Evolutionary conservation across 2,888 invertebrate species (phyloP).

Genomic region (Dasysyrphus tricinctus): DNA sequence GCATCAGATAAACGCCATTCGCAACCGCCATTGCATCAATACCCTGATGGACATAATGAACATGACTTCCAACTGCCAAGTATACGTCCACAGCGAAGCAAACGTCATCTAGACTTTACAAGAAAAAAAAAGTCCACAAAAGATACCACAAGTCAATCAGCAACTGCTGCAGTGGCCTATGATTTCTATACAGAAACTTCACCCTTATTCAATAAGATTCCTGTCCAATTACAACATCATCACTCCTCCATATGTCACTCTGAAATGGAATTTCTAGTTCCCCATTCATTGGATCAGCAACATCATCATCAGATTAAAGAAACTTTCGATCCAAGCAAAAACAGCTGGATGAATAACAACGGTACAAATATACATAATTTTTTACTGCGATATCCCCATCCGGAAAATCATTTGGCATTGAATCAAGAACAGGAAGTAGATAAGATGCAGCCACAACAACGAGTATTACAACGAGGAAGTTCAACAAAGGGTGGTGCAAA

Average conservation of each 20-base stretch:
- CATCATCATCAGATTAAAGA: constrained; percentile 63
- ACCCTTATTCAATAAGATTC: constrained; percentile 64
- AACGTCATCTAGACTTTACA: constrained; percentile 58
- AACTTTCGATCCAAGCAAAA: constrained; percentile 84
- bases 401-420: constrained; percentile 64
- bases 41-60: constrained; percentile 49
- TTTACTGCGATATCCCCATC: constrained; percentile 57
- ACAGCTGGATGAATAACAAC: constrained; percentile 79
- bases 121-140: constrained; percentile 12
- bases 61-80: constrained; percentile 35
- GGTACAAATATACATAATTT: constrained; percentile 63
- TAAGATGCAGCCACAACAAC: constrained; percentile 82
- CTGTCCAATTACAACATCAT: constrained; percentile 61
- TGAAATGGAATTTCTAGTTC: constrained; percentile 83
- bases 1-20: constrained; percentile 48
- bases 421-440: constrained; percentile 84
- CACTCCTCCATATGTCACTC: constrained; percentile 56
- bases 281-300: constrained; percentile 76
- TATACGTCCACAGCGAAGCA: constrained; percentile 52
- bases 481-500: constrained; percentile 73
- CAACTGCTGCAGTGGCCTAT: constrained; percentile 9
- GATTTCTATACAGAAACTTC: constrained; percentile 61
- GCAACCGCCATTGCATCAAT: constrained; percentile 50
- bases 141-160: constrained; percentile 11
- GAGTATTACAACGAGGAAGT: constrained; percentile 44